phyloP scores from a whole-genome alignment of 30 jellyfish, hydroid and myxozoan species.

The Aurelia aurita complex sp. Pacific region DNA sequence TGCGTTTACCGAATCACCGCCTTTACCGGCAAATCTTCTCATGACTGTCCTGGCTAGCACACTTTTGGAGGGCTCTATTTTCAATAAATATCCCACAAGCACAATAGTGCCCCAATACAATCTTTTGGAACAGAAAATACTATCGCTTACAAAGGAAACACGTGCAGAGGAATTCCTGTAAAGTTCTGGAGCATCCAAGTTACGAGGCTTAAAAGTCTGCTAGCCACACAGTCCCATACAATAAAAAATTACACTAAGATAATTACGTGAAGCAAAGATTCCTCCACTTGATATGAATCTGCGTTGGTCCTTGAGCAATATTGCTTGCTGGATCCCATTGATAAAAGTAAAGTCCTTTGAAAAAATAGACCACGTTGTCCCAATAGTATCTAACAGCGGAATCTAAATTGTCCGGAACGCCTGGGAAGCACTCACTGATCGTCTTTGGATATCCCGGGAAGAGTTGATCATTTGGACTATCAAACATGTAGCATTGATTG shows the following conservation, averaged over 20 bases:
- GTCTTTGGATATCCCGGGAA: constrained; percentile 75
- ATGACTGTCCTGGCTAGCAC: no score
- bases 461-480: constrained; percentile 43
- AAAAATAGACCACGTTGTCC: constrained; percentile 72
- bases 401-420: constrained; percentile 72
- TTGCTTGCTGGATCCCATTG: constrained; percentile 35
- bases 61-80: no score
- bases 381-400: constrained; percentile 75
- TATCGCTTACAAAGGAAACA: no score
- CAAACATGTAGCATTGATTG: constrained; percentile 55
- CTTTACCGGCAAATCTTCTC: no score
- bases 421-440: constrained; percentile 65
- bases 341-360: constrained; percentile 63
- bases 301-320: constrained; percentile 64
- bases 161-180: no score
- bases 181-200: no score
- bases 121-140: no score
- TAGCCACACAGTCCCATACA: no score
- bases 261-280: constrained; percentile 63
- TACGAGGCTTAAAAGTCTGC: no score
- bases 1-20: no score
- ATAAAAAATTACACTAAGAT: not conserved
- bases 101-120: no score
- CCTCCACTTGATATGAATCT: constrained; percentile 49
- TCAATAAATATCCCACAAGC: no score